phyloP scores from a whole-genome alignment of 2,113 vertebrate genomes.

The Nicator chloris region DNA sequence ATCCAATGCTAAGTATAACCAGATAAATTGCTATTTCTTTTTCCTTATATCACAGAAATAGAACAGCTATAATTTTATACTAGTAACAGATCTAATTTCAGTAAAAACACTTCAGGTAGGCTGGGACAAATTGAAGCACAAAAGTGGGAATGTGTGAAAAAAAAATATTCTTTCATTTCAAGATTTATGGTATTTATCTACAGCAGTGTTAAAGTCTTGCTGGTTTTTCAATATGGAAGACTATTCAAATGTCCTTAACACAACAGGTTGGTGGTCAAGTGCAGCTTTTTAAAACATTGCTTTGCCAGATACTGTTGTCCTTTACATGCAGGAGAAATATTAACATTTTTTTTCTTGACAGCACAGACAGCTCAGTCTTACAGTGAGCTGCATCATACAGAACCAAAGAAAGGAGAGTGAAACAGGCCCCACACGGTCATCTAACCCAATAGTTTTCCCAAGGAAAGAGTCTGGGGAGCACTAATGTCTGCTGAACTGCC shows the following conservation, averaged over 20 bases:
- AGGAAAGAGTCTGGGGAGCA: neutral
- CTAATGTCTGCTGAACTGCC: neutral
- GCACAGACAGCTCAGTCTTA: neutral
- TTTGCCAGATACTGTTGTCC: neutral
- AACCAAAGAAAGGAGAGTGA: neutral
- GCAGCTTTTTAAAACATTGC: neutral
- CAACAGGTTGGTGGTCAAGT: neutral
- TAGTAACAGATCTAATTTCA: slow-evolving; percentile 38
- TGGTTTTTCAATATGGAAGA: neutral
- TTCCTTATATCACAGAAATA: slow-evolving; percentile 17
- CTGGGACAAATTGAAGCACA: slow-evolving; percentile 30
- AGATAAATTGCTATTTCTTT: neutral
- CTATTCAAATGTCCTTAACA: neutral
- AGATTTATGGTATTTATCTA: slow-evolving; percentile 4
- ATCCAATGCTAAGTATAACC: neutral
- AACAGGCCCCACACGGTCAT: neutral
- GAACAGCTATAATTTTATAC: slow-evolving; percentile 41
- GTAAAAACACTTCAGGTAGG: slow-evolving; percentile 38
- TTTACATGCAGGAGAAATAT: neutral
- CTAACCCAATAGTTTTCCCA: neutral
- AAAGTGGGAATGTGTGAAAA: slow-evolving; percentile 43
- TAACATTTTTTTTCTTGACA: neutral
- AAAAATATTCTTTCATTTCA: slow-evolving; percentile 31
- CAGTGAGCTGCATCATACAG: neutral
- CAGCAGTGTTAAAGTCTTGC: neutral